Conservation (phyloP, 2,888 invertebrate genomes). For the Pollenia angustigena region DNA sequence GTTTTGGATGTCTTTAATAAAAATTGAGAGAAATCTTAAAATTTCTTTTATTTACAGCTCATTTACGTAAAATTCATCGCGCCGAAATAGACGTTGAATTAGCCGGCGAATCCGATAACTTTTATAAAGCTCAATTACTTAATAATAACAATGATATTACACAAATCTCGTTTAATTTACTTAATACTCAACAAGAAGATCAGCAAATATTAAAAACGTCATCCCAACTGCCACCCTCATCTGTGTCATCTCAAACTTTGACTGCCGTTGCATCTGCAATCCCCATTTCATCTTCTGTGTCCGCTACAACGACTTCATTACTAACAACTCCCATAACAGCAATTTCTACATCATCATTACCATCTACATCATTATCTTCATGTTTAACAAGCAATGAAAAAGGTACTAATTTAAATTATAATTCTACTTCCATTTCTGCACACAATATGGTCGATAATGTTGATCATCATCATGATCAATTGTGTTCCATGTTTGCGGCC, state of each 20-base stretch:
- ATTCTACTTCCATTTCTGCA: slow-evolving; percentile 28
- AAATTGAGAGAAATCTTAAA: background rate
- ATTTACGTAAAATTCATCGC: slow-evolving; percentile 73
- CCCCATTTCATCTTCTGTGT: background rate
- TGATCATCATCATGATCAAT: slow-evolving; percentile 32
- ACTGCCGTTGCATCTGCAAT: background rate
- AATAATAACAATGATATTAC: slow-evolving; percentile 73
- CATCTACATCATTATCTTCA: slow-evolving; percentile 3
- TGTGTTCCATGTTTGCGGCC: slow-evolving; percentile 40
- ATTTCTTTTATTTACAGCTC: slow-evolving; percentile 60
- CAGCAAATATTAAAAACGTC: slow-evolving; percentile 12
- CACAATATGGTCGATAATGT: slow-evolving; percentile 24
- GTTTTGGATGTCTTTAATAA: background rate
- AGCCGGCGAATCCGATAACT: slow-evolving; percentile 64
- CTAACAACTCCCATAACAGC: slow-evolving; percentile 13
- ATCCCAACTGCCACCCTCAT: slow-evolving; percentile 4
- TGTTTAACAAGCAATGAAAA: slow-evolving; percentile 29
- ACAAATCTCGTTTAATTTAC: slow-evolving; percentile 72
- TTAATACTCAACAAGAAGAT: slow-evolving; percentile 63
- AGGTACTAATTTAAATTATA: slow-evolving; percentile 46
- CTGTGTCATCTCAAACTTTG: slow-evolving; percentile 26
- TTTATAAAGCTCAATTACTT: slow-evolving; percentile 71
- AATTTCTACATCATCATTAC: slow-evolving; percentile 13
- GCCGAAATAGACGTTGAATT: slow-evolving; percentile 66
- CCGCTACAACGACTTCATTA: slow-evolving; percentile 7